Conservation (phyloP, 2,113 vertebrate species). For the Petrocephalus microphthalmus region DNA sequence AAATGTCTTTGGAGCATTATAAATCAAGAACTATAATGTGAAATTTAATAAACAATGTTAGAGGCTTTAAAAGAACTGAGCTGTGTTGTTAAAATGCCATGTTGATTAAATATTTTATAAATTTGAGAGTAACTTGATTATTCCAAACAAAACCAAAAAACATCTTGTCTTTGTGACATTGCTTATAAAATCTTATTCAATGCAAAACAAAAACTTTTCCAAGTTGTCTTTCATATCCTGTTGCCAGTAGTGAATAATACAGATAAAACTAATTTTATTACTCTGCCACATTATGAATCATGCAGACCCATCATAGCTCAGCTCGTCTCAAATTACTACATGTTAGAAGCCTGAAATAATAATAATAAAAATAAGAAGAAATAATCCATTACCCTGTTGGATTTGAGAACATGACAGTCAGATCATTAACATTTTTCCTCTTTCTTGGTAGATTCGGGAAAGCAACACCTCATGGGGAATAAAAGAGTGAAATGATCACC, state of each 20-base stretch:
- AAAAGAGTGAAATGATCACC: not conserved
- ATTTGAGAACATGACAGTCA: not conserved
- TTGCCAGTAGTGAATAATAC: not conserved
- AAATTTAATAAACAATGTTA: not conserved
- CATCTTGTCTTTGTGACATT: not conserved
- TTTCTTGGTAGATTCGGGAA: not conserved
- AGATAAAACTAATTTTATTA: not conserved
- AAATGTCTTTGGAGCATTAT: not conserved
- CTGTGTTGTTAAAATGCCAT: not conserved
- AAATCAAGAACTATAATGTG: not conserved
- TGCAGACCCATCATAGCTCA: not conserved
- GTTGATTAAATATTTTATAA: not conserved
- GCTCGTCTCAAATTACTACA: not conserved
- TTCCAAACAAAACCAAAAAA: not conserved
- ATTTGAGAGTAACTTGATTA: not conserved
- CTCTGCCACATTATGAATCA: not conserved
- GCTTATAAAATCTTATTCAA: not conserved
- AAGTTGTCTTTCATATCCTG: not conserved
- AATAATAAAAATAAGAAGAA: not conserved
- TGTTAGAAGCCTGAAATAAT: not conserved
- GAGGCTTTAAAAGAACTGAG: not conserved
- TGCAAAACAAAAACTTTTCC: not conserved
- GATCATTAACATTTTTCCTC: not conserved
- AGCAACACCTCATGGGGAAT: not conserved
- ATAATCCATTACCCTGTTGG: not conserved